Base-by-base conservation (phyloP, 2,797 vertebrate species). In the Phrynocephalus guinanensis region DNA sequence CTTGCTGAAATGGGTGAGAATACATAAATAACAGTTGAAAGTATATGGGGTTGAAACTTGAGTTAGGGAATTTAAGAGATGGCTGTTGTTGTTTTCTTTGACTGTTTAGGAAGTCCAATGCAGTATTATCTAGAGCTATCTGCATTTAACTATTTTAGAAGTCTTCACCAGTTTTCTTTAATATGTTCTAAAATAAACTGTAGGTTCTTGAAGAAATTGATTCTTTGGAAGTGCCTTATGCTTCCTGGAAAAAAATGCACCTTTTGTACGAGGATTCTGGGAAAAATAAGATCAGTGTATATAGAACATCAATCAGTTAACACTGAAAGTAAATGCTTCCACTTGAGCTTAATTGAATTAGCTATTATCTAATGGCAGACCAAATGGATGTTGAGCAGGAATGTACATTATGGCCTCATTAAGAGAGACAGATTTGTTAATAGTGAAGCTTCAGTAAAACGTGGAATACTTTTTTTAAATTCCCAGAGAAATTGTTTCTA, bases 1-100 rank as follows among this genome's bases (percentile, higher is more conserved):
- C 98, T 99, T 24, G 90, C 94, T 50, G 95, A 96, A 91, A 99
- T 99, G 98, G 99, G 99, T 99, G 95, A 97, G 95, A 50, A 60
- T 76, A 9, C 20, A 33, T 82, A 52, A 68, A 52, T 38, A 30
- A 33, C 44, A 73, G 11, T 77, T 60, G 60, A 75, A 30, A 50
- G 13, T 50, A 22, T 28, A 8, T 6, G 38, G 44, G 3, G 3
- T 33, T 81, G 63, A 86, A 50, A 28, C 11, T 76, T 26, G 20
- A 5, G 10, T 86, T 79, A n/a, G 33, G 22, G 9, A 16, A 20
- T 48, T 76, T 22, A 48, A 76, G 44, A 48, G 20, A 16, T 11
- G 44, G 8, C 44, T 67, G 2, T 82, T 28, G 2, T n/a, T 70
- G 48, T 18, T 6, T 24, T 44, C n/a, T 76, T 13, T 68, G 52